Base-by-base conservation (phyloP, 2,797 vertebrate genomes). In the Dendrocincla tyrannina region DNA sequence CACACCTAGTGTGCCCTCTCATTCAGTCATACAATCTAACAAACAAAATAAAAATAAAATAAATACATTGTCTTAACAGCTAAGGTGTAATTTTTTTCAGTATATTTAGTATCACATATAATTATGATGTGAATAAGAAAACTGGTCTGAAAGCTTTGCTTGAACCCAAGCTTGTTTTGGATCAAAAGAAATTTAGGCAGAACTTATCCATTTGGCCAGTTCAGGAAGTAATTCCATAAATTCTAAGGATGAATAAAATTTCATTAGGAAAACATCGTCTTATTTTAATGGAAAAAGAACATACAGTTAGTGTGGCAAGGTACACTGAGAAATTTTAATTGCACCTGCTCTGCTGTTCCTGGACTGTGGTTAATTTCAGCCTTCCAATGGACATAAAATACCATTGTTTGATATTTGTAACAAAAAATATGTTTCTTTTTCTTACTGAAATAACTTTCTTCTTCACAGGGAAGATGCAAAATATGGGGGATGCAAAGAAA, bases 181-280 rank as follows among this genome's bases (percentile, higher is more conserved):
- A 86, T 91, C 35, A 91, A 53, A 95, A 63, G n/a, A 19, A 67
- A 93, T 87, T 83, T 14, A 87, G 47, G 72, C 37, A 91, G 53
- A 95, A 93, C 88, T 91, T 70, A 93, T 17, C 41, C 42, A 44
- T 44, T 67, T 85, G 68, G 47, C 16, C 94, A 79, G 82, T 82
- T 60, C 28, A 62, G 28, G 63, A 50, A 69, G 30, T 24, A 88
- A 89, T 60, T 92, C 79, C 56, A 62, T 83, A 95, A 87, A 86
- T 79, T 35, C 50, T 56, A 93, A 75, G 63, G 32, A 68, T 37
- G 0, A 93, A 63, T 77, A 91, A 80, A 66, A 77, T 81, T 91
- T 39, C 7, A 11, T 35, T 8, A 89, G 42, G 66, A 64, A 88
- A 88, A 88, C 13, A 69, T 49, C 15, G 1, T 64, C 39, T 67